phyloP scores from a whole-genome alignment of 2,797 vertebrate species.

The Rachycentron canadum region DNA sequence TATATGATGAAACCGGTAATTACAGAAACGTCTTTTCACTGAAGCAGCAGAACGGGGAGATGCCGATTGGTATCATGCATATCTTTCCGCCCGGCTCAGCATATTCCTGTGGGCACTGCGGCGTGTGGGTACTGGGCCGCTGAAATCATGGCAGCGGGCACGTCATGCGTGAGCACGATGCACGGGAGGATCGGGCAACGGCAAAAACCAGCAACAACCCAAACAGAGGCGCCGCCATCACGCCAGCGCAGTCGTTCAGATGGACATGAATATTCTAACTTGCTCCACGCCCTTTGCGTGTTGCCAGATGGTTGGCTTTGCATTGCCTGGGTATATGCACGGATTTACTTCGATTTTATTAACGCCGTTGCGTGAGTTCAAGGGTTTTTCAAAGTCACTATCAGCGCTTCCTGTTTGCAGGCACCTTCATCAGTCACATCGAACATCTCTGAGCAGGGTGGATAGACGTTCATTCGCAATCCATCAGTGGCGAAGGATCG shows the following conservation, averaged over 20 bases:
- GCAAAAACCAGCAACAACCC: background rate
- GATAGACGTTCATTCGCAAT: too few relatives aligned
- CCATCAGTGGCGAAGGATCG: too few relatives aligned
- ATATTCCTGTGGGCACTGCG: background rate
- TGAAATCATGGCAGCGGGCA: background rate
- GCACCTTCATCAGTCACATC: too few relatives aligned
- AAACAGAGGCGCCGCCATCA: background rate
- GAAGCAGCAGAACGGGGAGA: background rate
- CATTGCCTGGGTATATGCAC: background rate
- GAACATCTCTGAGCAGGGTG: too few relatives aligned
- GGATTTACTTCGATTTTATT: background rate
- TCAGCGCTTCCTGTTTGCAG: too few relatives aligned
- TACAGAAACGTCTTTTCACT: too few relatives aligned
- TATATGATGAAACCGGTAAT: background rate
- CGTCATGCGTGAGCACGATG: background rate
- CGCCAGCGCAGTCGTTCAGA: background rate
- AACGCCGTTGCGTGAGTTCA: too few relatives aligned
- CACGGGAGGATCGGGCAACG: background rate
- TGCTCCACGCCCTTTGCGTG: background rate
- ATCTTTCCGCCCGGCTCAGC: background rate
- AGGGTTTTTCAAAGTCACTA: too few relatives aligned
- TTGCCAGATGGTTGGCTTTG: background rate
- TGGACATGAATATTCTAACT: background rate
- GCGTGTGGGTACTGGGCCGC: background rate
- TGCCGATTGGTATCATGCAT: background rate